Evolutionary conservation across 2,113 vertebrate genomes (phyloP).

Genomic region (Phylloscopus whistleri): DNA sequence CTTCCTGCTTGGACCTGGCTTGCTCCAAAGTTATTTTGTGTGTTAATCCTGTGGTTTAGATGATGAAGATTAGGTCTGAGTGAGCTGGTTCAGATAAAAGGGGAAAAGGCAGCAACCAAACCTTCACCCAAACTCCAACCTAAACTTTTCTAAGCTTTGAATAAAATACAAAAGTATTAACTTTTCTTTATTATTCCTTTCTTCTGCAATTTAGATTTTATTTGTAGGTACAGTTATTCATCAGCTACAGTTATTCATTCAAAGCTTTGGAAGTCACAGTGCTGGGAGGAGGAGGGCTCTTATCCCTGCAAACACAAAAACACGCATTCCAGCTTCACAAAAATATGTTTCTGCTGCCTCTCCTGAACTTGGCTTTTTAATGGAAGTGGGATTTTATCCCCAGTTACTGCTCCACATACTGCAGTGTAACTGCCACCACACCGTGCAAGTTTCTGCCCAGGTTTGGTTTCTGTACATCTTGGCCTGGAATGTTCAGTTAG

Average conservation of each 20-base stretch:
- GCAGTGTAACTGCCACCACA: neutral
- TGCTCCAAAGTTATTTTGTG: slow-evolving; percentile 65
- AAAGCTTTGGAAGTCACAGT: neutral
- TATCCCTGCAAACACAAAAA: neutral
- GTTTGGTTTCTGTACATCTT: neutral
- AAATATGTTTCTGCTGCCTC: neutral
- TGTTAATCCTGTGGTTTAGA: slow-evolving; percentile 73
- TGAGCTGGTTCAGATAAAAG: slow-evolving; percentile 65
- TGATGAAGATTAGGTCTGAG: slow-evolving; percentile 63
- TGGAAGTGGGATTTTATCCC: neutral
- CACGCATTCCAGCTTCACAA: neutral
- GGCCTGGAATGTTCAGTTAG: neutral
- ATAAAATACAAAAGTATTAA: neutral
- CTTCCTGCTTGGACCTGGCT: slow-evolving; percentile 68
- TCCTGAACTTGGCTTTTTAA: neutral
- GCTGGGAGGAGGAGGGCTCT: neutral
- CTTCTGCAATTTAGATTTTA: slow-evolving; percentile 55
- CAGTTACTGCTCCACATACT: neutral
- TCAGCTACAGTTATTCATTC: slow-evolving; percentile 2
- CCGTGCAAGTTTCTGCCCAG: neutral
- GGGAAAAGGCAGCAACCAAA: slow-evolving; percentile 22
- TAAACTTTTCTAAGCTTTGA: slow-evolving; percentile 37
- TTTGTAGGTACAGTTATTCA: slow-evolving; percentile 2
- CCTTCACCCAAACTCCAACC: slow-evolving; percentile 13
- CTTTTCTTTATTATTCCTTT: slow-evolving; percentile 45